phyloP scores from a whole-genome alignment of 35 echinoderm and acorn worm genomes.

The Ophioderma brevispina region DNA sequence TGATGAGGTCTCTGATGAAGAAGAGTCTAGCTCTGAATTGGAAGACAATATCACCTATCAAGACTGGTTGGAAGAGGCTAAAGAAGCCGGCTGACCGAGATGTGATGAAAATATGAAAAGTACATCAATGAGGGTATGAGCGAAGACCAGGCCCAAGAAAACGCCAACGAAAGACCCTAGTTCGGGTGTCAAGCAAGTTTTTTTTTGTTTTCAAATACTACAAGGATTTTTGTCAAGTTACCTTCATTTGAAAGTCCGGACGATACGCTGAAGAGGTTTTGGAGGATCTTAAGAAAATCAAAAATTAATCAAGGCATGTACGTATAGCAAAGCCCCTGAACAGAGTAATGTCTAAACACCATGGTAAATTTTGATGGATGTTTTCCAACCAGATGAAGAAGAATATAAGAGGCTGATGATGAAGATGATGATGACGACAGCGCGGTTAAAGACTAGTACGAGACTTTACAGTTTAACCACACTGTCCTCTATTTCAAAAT shows the following conservation, averaged over 20 bases:
- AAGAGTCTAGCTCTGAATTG: neutral
- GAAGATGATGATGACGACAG: too few species aligned
- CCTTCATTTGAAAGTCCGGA: neutral
- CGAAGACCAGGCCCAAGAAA: neutral
- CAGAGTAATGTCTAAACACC: neutral
- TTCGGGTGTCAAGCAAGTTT: neutral
- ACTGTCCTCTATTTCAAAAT: too few species aligned
- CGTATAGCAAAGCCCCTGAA: neutral
- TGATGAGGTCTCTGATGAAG: neutral
- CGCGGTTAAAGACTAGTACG: too few species aligned
- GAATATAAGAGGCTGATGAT: too few species aligned
- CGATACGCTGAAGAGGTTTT: neutral
- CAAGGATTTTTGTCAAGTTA: neutral
- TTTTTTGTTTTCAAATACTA: conserved; percentile 9
- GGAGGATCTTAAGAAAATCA: neutral
- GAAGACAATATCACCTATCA: neutral
- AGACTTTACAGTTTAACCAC: too few species aligned
- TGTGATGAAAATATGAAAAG: neutral
- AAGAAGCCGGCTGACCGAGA: neutral
- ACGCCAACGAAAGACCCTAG: neutral
- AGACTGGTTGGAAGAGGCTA: neutral
- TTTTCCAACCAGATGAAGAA: neutral
- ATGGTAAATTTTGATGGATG: neutral
- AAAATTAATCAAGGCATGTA: neutral
- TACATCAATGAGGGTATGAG: neutral